Evolutionary conservation across 2,888 invertebrate species (phyloP).

Genomic region (Hymenopus coronatus): DNA sequence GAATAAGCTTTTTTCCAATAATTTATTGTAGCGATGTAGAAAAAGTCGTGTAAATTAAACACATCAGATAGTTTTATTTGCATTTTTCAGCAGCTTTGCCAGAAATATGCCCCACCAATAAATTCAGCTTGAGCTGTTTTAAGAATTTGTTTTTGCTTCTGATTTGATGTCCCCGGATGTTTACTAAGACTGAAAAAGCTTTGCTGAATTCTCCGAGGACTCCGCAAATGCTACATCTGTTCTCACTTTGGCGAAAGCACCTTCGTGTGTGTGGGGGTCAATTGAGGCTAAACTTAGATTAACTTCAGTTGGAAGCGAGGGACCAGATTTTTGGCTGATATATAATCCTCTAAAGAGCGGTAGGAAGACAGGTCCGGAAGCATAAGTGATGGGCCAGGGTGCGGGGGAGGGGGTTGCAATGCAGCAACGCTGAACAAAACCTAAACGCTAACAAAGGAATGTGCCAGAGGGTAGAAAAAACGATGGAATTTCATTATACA

Average conservation of each 20-base stretch:
- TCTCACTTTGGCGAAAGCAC: background rate
- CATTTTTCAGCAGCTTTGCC: too few species aligned
- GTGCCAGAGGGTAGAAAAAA: background rate
- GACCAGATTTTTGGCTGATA: background rate
- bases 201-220: too few species aligned
- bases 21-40: too few species aligned
- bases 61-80: too few species aligned
- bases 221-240: background rate
- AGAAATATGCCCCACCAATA: too few species aligned
- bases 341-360: background rate
- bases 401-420: background rate
- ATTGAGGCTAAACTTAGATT: background rate
- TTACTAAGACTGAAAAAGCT: too few species aligned
- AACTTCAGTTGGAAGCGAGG: background rate
- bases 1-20: too few species aligned
- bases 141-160: too few species aligned
- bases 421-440: background rate
- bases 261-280: background rate
- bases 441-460: background rate
- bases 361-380: background rate
- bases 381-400: background rate
- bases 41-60: too few species aligned
- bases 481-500: background rate
- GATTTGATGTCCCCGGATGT: too few species aligned
- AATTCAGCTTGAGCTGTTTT: too few species aligned